Evolutionary conservation across 2,797 vertebrate genomes (phyloP).

Genomic region (Tokudaia tokunoshimensis): DNA sequence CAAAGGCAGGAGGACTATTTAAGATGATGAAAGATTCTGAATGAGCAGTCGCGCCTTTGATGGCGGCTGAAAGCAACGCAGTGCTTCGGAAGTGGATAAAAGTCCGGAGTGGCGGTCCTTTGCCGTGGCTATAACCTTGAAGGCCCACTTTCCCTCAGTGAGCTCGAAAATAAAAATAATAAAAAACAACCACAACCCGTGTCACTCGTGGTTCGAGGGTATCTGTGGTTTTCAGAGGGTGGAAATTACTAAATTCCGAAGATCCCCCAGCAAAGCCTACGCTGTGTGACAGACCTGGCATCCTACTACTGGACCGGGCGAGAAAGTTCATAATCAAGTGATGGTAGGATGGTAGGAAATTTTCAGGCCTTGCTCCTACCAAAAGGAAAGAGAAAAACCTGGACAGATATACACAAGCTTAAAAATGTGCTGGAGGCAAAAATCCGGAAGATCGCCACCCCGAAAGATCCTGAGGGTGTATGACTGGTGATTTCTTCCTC

Average conservation of each 20-base stretch:
- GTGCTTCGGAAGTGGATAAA: slow-evolving; percentile 75
- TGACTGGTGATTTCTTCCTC: background rate
- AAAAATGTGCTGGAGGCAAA: background rate
- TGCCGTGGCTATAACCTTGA: slow-evolving; percentile 55
- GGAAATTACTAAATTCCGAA: background rate
- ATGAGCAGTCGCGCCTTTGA: slow-evolving; percentile 76
- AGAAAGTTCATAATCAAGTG: accelerated
- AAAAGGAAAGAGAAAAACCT: background rate
- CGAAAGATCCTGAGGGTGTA: background rate
- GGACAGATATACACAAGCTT: background rate
- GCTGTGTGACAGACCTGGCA: accelerated
- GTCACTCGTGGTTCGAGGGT: background rate
- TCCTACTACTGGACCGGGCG: background rate
- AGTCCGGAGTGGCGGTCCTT: slow-evolving; percentile 71
- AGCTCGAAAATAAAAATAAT: slow-evolving; percentile 61
- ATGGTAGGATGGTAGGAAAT: accelerated
- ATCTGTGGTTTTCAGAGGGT: background rate
- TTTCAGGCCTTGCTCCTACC: background rate
- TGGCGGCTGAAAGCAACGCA: slow-evolving; percentile 73
- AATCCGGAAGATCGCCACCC: background rate
- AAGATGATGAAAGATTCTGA: slow-evolving; percentile 75
- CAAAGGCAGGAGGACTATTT: slow-evolving; percentile 73
- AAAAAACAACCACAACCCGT: background rate
- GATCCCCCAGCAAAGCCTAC: background rate
- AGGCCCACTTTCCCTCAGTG: slow-evolving; percentile 37